These are phyloP conservation scores for Conopomorpha cramerella DNA, from an alignment of 1,140 invertebrate genomes.

Conservation along the genomic window DNA sequence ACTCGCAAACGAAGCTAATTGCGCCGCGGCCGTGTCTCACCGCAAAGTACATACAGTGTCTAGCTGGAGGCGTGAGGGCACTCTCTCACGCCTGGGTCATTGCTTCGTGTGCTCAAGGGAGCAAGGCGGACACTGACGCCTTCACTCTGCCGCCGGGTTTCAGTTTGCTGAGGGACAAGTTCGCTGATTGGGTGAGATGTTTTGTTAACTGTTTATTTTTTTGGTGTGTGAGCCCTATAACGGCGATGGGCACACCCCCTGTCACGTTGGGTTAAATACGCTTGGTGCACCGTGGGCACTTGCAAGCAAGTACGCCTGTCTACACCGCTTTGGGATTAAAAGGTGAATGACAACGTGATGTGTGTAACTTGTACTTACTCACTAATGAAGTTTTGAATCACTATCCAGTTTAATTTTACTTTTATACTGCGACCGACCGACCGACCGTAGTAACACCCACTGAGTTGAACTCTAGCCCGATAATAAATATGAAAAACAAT, in stretches of 20 bases:
- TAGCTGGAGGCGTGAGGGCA: slow-evolving; percentile 57
- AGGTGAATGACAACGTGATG: too few species aligned
- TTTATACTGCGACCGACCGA: too few species aligned
- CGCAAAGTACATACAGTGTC: slow-evolving; percentile 62
- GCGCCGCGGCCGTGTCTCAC: slow-evolving; percentile 65
- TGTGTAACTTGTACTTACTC: too few species aligned
- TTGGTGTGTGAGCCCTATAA: too few species aligned
- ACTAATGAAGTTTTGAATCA: slow-evolving; percentile 7
- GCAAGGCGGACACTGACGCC: slow-evolving; percentile 34
- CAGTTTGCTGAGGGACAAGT: slow-evolving; percentile 51
- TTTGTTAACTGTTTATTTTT: neutral
- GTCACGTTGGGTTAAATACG: too few species aligned
- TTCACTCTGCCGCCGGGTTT: slow-evolving; percentile 59
- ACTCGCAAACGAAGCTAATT: slow-evolving; percentile 57
- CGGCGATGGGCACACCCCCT: too few species aligned
- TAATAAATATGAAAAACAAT: too few species aligned
- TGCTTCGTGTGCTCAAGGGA: slow-evolving; percentile 44
- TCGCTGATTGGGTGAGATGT: slow-evolving; percentile 44
- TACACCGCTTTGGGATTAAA: too few species aligned
- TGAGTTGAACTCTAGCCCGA: too few species aligned
- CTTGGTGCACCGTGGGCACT: too few species aligned
- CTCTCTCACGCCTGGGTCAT: slow-evolving; percentile 65
- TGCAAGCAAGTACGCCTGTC: too few species aligned
- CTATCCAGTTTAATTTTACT: neutral
- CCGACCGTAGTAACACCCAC: too few species aligned